These are phyloP conservation scores for Heliangelus exortis DNA, from an alignment of 2,797 vertebrate genomes.

Conservation along the genomic window DNA sequence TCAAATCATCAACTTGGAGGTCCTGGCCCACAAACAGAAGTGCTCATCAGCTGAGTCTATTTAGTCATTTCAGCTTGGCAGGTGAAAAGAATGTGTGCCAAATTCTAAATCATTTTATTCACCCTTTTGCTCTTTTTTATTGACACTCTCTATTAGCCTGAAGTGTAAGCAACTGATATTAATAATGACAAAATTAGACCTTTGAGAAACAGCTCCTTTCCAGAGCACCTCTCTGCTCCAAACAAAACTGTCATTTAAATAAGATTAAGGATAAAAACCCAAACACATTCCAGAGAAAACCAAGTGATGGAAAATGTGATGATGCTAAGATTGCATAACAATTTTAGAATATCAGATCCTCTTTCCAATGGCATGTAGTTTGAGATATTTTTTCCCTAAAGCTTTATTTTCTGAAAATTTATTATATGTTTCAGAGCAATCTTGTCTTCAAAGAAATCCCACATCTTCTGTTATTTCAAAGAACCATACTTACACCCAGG, in stretches of 20 bases:
- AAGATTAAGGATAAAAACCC: constrained; percentile 16
- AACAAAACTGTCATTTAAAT: not conserved
- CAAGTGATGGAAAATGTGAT: constrained; percentile 4
- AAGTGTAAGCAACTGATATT: not conserved
- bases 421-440: constrained; percentile 49
- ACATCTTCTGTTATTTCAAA: constrained; percentile 56
- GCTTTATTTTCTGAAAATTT: constrained; percentile 59
- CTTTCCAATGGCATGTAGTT: constrained; percentile 27
- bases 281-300: constrained; percentile 27
- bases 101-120: not conserved
- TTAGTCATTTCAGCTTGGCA: not conserved
- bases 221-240: not conserved
- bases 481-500: constrained; percentile 46
- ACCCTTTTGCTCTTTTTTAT: not conserved
- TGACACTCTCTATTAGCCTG: not conserved
- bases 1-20: not conserved
- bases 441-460: constrained; percentile 59
- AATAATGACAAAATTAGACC: not conserved
- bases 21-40: not conserved
- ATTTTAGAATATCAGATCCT: constrained; percentile 5
- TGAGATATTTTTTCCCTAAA: constrained; percentile 40
- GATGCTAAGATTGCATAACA: constrained; percentile 44
- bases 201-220: not conserved
- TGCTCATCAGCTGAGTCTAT: not conserved
- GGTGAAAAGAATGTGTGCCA: not conserved